Percentiles rank a stretch among this genome's conserved stretches.
Conservation (phyloP, 2,888 invertebrate species). For the Xanthia icteritia region DNA sequence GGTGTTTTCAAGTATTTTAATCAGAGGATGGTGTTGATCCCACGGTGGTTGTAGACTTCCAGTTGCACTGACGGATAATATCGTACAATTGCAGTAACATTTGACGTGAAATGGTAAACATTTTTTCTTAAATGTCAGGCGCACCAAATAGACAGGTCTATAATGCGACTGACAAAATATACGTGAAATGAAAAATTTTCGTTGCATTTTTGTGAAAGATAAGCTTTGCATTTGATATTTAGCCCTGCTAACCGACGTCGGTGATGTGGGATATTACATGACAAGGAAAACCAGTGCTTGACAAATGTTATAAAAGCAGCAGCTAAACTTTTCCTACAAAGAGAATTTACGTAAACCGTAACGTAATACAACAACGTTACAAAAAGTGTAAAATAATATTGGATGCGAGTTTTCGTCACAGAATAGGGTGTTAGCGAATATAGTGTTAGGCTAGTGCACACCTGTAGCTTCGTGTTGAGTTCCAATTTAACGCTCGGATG, state of each 20-base stretch:
- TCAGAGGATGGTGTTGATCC: conserved; percentile 65
- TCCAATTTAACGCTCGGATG: conserved; percentile 85
- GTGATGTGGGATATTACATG: neutral
- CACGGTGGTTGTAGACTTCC: conserved; percentile 26
- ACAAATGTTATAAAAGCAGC: conserved; percentile 12
- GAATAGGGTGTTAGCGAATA: conserved; percentile 60
- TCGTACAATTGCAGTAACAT: conserved; percentile 9
- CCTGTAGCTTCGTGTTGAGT: conserved; percentile 75
- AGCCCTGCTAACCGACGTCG: neutral
- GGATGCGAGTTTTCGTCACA: conserved; percentile 52
- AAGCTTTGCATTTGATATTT: conserved; percentile 46
- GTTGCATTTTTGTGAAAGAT: conserved; percentile 44
- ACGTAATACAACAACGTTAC: conserved; percentile 1
- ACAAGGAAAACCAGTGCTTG: neutral
- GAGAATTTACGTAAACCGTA: neutral
- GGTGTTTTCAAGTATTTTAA: conserved; percentile 77
- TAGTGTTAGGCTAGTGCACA: conserved; percentile 78
- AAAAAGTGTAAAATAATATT: conserved; percentile 25
- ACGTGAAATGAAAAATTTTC: conserved; percentile 37
- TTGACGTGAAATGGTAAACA: conserved; percentile 5
- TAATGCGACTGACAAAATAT: conserved; percentile 18
- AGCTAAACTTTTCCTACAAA: neutral
- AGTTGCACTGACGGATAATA: conserved; percentile 4
- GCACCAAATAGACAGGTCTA: neutral
- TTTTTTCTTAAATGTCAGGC: conserved; percentile 40